Percentiles rank a stretch among this genome's conserved stretches.
phyloP scores from a whole-genome alignment of 2,113 vertebrate genomes.

The Varanus komodoensis region DNA sequence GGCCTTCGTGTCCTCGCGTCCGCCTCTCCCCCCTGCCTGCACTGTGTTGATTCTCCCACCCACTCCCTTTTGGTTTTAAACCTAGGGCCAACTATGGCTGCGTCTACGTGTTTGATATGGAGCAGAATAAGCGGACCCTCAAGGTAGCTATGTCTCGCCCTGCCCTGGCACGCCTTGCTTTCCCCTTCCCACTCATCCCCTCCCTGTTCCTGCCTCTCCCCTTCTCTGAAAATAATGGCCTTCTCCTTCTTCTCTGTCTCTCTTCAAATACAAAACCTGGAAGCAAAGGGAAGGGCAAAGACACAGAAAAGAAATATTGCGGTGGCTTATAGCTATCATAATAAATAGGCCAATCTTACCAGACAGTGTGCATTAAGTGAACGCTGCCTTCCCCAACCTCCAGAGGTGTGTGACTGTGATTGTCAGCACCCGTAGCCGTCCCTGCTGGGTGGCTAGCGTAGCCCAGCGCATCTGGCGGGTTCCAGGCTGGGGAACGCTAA shows the following conservation, averaged over 20 bases:
- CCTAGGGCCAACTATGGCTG: slow-evolving; percentile 92
- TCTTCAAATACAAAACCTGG: neutral
- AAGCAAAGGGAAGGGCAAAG: neutral
- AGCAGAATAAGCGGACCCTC: slow-evolving; percentile 88
- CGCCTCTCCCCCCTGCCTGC: no score
- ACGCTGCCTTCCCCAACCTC: no score
- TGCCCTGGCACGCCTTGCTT: neutral
- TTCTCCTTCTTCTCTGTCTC: neutral
- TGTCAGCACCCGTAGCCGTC: no score
- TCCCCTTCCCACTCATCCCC: no score
- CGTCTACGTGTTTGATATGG: slow-evolving; percentile 90
- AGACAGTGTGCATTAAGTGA: neutral
- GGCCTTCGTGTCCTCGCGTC: no score
- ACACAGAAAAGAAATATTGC: neutral
- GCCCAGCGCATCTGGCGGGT: no score
- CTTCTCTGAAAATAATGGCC: neutral
- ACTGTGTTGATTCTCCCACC: neutral
- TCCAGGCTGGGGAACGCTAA: no score
- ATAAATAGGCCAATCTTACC: neutral
- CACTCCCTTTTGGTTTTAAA: neutral
- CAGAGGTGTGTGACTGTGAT: no score
- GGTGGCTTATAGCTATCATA: neutral
- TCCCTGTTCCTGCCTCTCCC: neutral
- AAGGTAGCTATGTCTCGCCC: slow-evolving; percentile 79
- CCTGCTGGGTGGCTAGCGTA: no score